Percentiles rank a stretch among this genome's conserved stretches.
These are phyloP conservation scores for Thalassoma bifasciatum DNA, from an alignment of 2,113 vertebrate genomes.

Conservation along the genomic window DNA sequence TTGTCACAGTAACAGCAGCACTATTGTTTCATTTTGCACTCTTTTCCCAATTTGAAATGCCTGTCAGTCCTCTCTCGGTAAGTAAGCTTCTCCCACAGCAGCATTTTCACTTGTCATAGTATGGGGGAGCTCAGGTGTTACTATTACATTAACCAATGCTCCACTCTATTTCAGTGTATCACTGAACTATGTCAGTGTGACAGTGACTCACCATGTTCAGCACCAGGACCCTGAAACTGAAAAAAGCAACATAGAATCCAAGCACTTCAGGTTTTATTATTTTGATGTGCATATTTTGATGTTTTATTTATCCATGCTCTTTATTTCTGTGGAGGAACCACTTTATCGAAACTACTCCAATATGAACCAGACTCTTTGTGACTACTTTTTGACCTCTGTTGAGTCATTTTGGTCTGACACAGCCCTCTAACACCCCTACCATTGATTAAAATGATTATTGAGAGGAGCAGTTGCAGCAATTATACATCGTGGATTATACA, in stretches of 20 bases:
- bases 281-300: background rate
- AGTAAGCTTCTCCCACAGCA: constrained; percentile 1
- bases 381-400: too few relatives aligned
- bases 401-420: too few relatives aligned
- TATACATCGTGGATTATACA: too few relatives aligned
- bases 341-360: too few relatives aligned
- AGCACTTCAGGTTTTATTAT: background rate
- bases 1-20: background rate
- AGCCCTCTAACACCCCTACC: too few relatives aligned
- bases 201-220: background rate
- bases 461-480: too few relatives aligned
- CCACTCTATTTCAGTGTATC: background rate
- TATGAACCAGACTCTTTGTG: too few relatives aligned
- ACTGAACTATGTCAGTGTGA: background rate
- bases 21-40: background rate
- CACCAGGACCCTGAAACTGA: background rate
- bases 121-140: constrained; percentile 1
- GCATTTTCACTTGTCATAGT: background rate
- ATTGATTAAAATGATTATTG: too few relatives aligned
- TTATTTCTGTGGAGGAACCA: too few relatives aligned
- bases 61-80: background rate
- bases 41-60: constrained; percentile 13
- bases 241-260: background rate
- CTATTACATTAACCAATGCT: background rate
- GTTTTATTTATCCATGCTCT: too few relatives aligned